A percentile compares a stretch with the other conserved stretches of the same genome.
Evolutionary conservation across 2,888 invertebrate species (phyloP).

Genomic region (Dicranocentrus wangi): DNA sequence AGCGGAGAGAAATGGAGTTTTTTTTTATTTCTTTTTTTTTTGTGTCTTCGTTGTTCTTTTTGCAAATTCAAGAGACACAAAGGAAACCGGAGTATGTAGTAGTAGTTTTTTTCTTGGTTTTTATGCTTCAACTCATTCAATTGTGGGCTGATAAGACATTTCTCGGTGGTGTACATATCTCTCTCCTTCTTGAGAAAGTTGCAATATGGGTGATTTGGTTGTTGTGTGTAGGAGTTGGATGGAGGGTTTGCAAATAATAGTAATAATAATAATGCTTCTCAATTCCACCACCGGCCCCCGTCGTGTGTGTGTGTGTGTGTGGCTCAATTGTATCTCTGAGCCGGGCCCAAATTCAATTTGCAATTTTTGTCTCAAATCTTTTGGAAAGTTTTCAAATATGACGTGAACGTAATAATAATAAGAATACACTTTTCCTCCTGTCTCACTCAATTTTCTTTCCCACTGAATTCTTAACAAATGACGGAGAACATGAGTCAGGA

Average conservation of each 20-base stretch:
- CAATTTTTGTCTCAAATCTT: not conserved
- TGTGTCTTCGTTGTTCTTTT: too few relatives aligned
- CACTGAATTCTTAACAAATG: too few relatives aligned
- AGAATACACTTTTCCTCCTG: not conserved
- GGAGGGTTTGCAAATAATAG: not conserved
- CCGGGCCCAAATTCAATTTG: not conserved
- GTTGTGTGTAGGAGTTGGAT: not conserved
- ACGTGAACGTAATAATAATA: not conserved
- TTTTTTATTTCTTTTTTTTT: too few relatives aligned
- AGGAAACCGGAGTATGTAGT: too few relatives aligned
- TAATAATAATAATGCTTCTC: too few relatives aligned
- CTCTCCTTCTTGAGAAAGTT: not conserved
- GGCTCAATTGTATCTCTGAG: not conserved
- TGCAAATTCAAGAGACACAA: too few relatives aligned
- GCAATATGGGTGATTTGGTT: not conserved
- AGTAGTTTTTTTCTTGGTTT: too few relatives aligned
- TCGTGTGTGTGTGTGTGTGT: not conserved
- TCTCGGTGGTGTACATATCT: too few relatives aligned
- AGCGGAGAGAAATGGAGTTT: too few relatives aligned
- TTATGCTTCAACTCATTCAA: too few relatives aligned
- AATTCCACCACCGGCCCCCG: not conserved
- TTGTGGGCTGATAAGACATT: too few relatives aligned
- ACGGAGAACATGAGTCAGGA: too few relatives aligned
- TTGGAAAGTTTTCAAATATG: not conserved
- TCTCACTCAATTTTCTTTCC: conserved; percentile 2